A percentile compares a stretch with the other conserved stretches of the same genome.
phyloP scores from a whole-genome alignment of 2,113 vertebrate species.

The Brachypodius melanocephalos region DNA sequence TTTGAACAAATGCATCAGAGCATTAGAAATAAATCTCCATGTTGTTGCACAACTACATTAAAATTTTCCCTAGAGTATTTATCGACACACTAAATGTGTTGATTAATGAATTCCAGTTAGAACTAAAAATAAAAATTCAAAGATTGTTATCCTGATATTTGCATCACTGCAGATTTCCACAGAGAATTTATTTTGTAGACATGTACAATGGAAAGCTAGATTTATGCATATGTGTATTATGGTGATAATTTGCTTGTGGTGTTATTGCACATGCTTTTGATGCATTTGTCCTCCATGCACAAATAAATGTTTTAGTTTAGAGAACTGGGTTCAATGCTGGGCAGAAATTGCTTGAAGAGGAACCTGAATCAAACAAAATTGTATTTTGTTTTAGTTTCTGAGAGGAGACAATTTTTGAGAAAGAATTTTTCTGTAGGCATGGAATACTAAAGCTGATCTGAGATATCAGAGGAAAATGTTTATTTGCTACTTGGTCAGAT shows the following conservation, averaged over 20 bases:
- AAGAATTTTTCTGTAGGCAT: background rate
- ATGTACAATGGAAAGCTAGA: background rate
- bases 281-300: background rate
- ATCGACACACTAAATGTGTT: background rate
- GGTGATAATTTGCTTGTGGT: background rate
- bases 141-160: background rate
- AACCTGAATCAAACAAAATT: background rate
- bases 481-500: background rate
- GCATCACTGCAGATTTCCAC: background rate
- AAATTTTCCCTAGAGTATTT: background rate
- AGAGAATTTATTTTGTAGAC: background rate
- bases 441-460: background rate
- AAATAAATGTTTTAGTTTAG: background rate
- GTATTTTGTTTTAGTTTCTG: background rate
- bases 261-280: background rate
- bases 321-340: background rate
- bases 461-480: background rate
- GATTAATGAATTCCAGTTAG: background rate
- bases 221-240: background rate
- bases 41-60: background rate
- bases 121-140: background rate
- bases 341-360: background rate
- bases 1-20: background rate
- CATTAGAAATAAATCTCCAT: background rate
- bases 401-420: background rate